phyloP scores from a whole-genome alignment of 2,797 vertebrate species.

The Eidolon dupreanum region DNA sequence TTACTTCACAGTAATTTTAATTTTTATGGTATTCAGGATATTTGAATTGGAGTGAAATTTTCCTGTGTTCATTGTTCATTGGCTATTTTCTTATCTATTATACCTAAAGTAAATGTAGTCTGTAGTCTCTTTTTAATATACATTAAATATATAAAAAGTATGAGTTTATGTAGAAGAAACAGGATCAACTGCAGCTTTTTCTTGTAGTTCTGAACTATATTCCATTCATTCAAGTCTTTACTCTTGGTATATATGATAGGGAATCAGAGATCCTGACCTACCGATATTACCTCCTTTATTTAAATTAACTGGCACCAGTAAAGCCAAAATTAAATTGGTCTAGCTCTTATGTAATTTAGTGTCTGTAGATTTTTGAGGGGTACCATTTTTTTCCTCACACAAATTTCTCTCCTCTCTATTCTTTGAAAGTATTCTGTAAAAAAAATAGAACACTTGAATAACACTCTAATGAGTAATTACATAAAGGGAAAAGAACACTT shows the following conservation, averaged over 20 bases:
- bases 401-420: not conserved
- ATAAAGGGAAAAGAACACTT: not conserved
- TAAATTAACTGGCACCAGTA: not conserved
- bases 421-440: slow-evolving; percentile 6
- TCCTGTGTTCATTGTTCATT: not conserved
- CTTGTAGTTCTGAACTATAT: not conserved
- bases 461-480: not conserved
- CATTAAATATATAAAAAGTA: not conserved
- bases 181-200: not conserved
- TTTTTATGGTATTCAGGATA: not conserved
- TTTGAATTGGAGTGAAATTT: not conserved
- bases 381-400: not conserved
- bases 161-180: not conserved
- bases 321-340: not conserved
- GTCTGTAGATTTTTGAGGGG: not conserved
- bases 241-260: not conserved
- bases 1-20: not conserved
- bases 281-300: not conserved
- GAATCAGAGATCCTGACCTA: not conserved
- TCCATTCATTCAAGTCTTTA: not conserved
- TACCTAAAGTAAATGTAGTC: not conserved
- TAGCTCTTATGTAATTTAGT: not conserved
- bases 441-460: slow-evolving; percentile 14
- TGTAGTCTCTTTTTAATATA: slow-evolving; percentile 22
- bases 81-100: not conserved